These are phyloP conservation scores for Idaea biselata DNA, from an alignment of 2,888 invertebrate species.

Conservation along the genomic window DNA sequence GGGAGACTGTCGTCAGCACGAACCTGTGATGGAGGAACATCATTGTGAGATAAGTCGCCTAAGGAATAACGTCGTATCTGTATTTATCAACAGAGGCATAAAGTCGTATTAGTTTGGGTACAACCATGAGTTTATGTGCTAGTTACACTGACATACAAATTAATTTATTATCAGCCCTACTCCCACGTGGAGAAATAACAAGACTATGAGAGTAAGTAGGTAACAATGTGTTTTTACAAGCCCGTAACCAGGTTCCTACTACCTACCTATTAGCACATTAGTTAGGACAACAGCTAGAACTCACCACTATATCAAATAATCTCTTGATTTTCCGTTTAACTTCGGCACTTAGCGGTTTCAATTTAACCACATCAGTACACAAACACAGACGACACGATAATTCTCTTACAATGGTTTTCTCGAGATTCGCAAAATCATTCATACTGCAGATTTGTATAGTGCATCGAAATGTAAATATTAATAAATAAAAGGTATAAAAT, in stretches of 20 bases:
- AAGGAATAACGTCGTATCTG: neutral
- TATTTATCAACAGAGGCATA: neutral
- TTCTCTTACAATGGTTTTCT: constrained; percentile 72
- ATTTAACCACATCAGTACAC: constrained; percentile 69
- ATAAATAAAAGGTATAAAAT: constrained; percentile 6
- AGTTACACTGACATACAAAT: neutral
- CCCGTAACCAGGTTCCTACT: neutral
- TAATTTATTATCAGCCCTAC: neutral
- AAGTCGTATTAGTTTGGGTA: neutral
- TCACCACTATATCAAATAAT: constrained; percentile 66
- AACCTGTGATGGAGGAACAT: constrained; percentile 43
- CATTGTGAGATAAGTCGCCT: neutral
- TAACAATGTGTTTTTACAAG: neutral
- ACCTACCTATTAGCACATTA: neutral
- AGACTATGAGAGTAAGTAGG: neutral
- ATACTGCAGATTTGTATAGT: constrained; percentile 46
- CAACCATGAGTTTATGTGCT: too few relatives aligned
- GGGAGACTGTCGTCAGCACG: constrained; percentile 67
- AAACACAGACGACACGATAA: constrained; percentile 71
- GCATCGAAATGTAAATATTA: constrained; percentile 13
- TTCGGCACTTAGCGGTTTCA: constrained; percentile 69
- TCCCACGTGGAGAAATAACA: neutral
- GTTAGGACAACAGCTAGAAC: constrained; percentile 19
- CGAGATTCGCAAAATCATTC: constrained; percentile 68
- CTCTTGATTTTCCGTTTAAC: constrained; percentile 68